Evolutionary conservation across 2,888 invertebrate species (phyloP), one percentile per base, ranked within the genome.

Genomic region (Diarsia dahlii): DNA sequence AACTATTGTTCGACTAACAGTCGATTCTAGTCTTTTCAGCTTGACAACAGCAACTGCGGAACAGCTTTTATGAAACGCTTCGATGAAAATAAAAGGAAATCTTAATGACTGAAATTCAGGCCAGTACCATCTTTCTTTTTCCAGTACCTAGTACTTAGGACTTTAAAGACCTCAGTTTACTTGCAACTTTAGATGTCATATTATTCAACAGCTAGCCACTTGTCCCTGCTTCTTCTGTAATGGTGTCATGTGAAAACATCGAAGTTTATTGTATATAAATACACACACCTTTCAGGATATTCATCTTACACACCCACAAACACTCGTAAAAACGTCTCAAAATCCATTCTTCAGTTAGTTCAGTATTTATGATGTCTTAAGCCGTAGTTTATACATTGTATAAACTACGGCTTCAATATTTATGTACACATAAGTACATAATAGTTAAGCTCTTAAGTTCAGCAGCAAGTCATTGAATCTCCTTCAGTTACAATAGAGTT

Each of bases 401-500:
- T 34, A 34, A 39, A 45, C 62, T 45, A 63, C 9, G n/a, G 54
- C 50, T 48, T 18, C n/a, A 13, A 77, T 74, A 74, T 60, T 28
- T 64, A 64, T 60, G 34, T 23, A 58, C 39, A 78, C 39, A 28
- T 58, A 78, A 62, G 58, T 76, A 66, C 34, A 64, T 39, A 69
- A 68, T 23, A 73, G 63, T 74, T 74, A 58, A 52, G 45, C 81
- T 84, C 74, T 78, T 76, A 77, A 78, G 74, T 78, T 81, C 45
- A 74, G 65, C 28, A 64, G 76, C 75, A 79, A 76, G 65, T 78
- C 84, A 85, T 81, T 80, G 85, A 81, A 78, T 71, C 71, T 76
- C 76, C 78, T 82, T 81, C 74, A 83, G 68, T 84, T 82, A 86
- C 86, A 87, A 86, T 85, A 78, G 84, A 84, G 71, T 82, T 86